Evolutionary conservation across 2,888 invertebrate genomes (phyloP), one percentile per base, ranked within the genome.

Genomic region (Brachyptera putata): DNA sequence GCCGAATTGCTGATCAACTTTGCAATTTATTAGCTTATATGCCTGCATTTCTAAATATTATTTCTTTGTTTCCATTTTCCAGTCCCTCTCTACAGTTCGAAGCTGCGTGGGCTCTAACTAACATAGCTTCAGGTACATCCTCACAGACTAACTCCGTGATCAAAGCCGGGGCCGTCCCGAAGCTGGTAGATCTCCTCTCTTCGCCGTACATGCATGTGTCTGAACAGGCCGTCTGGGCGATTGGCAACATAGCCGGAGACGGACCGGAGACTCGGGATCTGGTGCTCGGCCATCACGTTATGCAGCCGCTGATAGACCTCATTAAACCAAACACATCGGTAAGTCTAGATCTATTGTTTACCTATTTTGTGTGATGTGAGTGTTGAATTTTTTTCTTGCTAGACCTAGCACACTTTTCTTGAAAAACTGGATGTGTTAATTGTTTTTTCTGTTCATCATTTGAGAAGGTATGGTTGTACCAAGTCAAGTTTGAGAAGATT

Each of bases 241-340:
- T 96, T n/a, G 95, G 95, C 65, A 99, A 99, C 76, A 94, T 98
- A 68, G 95, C 96, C 7, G 96, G 97, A 34, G 92, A 93, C 73
- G 91, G 92, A 0, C 81, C 91, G 0, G 76, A 75, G 13, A 82
- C 91, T 0, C 79, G 98, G 48, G 96, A 98, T 76, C 75, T 84
- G 59, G 92, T 96, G 46, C 83, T 98, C 5, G 72, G 74, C 0
- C 75, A 80, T 61, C 87, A 86, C 14, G 86, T 89, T 24, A 77
- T 96, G 67, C 82, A 84, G 1, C 84, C 86, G 3, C 75, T 96
- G 14, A 71, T 91, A 49, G 76, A 79, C 1, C 77, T 91, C 26
- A 81, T 91, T 64, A 81, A 79, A 61, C 80, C 83, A 1, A 79
- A 83, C 34, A 83, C 82, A 13, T 76, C 83, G 9, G 75, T 82